Evolutionary conservation across 2,113 vertebrate genomes (phyloP).

Genomic region (Ranitomeya imitator): DNA sequence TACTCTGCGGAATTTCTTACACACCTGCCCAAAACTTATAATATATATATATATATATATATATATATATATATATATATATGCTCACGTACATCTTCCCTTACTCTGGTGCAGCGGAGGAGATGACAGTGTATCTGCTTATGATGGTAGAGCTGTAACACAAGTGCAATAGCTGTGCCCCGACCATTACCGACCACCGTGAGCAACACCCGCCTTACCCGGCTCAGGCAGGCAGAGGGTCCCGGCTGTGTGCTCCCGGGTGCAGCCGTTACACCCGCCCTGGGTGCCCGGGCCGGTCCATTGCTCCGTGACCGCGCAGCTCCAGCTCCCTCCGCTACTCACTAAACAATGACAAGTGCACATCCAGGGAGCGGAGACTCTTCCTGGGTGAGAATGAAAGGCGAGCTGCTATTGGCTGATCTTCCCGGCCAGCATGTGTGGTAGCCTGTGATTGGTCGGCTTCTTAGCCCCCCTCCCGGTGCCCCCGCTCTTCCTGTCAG

Average conservation of each 20-base stretch:
- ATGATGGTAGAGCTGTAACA: not conserved
- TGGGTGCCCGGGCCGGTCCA: slow-evolving; percentile 6
- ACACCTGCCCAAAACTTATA: too few species aligned
- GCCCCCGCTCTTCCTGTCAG: slow-evolving; percentile 30
- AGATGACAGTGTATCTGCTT: not conserved
- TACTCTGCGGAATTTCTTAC: too few species aligned
- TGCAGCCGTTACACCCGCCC: slow-evolving; percentile 32
- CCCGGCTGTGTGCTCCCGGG: not conserved
- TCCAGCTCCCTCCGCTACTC: not conserved
- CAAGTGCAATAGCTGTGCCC: not conserved
- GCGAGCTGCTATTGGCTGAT: not conserved
- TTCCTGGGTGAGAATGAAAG: slow-evolving; percentile 1
- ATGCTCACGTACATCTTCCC: too few species aligned
- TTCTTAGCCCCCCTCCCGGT: not conserved
- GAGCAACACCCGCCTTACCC: not conserved
- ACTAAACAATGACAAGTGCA: slow-evolving; percentile 48
- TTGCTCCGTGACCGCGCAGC: too few species aligned
- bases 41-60: too few species aligned
- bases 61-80: too few species aligned
- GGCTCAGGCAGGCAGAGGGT: not conserved
- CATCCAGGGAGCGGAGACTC: not conserved
- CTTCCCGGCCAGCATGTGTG: not conserved
- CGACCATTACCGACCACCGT: not conserved
- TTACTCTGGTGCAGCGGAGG: not conserved
- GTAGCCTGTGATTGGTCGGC: not conserved